phyloP scores from a whole-genome alignment of 2,888 invertebrate genomes.

The Cryptus viduatorius region DNA sequence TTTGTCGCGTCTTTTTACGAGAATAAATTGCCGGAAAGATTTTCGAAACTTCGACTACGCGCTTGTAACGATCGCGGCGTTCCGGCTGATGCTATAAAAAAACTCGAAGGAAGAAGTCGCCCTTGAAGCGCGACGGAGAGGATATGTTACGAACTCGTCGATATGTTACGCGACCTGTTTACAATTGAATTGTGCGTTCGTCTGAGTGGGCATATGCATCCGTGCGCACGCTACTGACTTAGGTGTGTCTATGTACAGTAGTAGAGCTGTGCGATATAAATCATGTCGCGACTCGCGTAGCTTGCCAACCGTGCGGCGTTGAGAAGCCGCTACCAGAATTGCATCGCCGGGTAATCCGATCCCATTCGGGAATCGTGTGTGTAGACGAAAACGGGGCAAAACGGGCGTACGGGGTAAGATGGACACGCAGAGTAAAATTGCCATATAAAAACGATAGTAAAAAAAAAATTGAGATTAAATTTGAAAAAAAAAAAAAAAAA shows the following conservation, averaged over 20 bases:
- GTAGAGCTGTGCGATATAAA: not conserved
- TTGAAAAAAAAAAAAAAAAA: too few species aligned
- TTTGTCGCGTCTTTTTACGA: too few species aligned
- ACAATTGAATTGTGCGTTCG: not conserved
- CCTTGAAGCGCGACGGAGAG: constrained; percentile 9
- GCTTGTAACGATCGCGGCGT: not conserved
- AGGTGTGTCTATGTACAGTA: not conserved
- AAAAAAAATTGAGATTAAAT: too few species aligned
- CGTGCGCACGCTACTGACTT: not conserved
- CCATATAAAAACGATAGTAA: too few species aligned
- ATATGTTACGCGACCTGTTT: constrained; percentile 17
- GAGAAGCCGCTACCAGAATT: constrained; percentile 54
- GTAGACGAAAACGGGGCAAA: too few species aligned
- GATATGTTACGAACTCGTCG: not conserved
- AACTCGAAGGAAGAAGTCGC: not conserved
- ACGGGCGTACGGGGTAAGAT: too few species aligned
- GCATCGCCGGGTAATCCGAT: constrained; percentile 56
- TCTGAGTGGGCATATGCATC: not conserved
- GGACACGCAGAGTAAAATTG: too few species aligned
- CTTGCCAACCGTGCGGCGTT: constrained; percentile 13
- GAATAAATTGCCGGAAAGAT: not conserved
- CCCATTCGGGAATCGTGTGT: constrained; percentile 11
- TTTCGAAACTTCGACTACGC: not conserved
- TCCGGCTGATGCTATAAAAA: not conserved
- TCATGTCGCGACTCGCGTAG: not conserved